Percentiles rank a stretch among this genome's conserved stretches.
Conservation (phyloP, 2,113 vertebrate genomes). For the Xiphophorus couchianus region DNA sequence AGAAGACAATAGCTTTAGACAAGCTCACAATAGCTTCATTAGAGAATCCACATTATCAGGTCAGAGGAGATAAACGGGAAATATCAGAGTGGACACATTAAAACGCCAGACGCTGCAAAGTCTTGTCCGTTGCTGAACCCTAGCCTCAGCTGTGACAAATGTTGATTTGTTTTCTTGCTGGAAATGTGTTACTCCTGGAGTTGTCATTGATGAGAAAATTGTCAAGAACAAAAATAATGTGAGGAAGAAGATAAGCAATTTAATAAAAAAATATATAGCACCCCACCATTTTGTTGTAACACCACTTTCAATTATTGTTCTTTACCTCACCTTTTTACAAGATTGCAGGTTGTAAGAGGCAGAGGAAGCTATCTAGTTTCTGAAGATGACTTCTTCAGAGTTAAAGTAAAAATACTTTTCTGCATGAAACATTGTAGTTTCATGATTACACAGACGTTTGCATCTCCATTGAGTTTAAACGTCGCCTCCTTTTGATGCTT, state of each 20-base stretch:
- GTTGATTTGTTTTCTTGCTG: slow-evolving; percentile 40
- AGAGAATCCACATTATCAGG: slow-evolving; percentile 80
- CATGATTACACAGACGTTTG: slow-evolving; percentile 11
- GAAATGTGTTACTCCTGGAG: slow-evolving; percentile 71
- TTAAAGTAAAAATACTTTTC: slow-evolving; percentile 34
- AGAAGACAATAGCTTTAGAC: slow-evolving; percentile 82
- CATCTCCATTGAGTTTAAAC: not conserved
- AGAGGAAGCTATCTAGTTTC: slow-evolving; percentile 8
- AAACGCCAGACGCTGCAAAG: slow-evolving; percentile 47
- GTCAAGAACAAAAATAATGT: slow-evolving; percentile 52
- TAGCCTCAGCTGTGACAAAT: slow-evolving; percentile 62
- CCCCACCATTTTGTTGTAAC: slow-evolving; percentile 30
- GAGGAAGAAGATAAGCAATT: slow-evolving; percentile 33
- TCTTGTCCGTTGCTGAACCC: slow-evolving; percentile 57
- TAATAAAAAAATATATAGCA: slow-evolving; percentile 27
- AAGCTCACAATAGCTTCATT: slow-evolving; percentile 85
- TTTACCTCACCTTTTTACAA: slow-evolving; percentile 31
- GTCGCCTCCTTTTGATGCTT: slow-evolving; percentile 2
- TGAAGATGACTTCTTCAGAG: not conserved
- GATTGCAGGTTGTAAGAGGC: slow-evolving; percentile 47
- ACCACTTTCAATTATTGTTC: slow-evolving; percentile 2
- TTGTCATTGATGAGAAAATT: slow-evolving; percentile 61
- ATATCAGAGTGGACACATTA: slow-evolving; percentile 79
- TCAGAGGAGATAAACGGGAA: slow-evolving; percentile 75
- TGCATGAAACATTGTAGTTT: slow-evolving; percentile 10